Conservation (phyloP, 2,888 invertebrate genomes). For the Nycteola revayana region DNA sequence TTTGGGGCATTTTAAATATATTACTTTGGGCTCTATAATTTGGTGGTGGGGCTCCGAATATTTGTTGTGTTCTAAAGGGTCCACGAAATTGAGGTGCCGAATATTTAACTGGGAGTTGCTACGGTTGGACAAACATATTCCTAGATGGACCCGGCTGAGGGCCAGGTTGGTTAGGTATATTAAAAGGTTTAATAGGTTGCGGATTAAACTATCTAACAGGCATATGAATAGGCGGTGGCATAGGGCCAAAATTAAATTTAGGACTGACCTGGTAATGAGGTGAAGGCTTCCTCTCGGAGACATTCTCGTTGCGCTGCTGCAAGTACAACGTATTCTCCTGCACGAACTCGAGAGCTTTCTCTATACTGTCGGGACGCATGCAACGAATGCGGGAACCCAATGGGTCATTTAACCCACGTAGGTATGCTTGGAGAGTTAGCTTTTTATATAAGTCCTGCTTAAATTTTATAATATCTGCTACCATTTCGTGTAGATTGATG, state of each 20-base stretch:
- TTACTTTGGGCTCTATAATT: conserved; percentile 14
- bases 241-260: too few species aligned
- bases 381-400: conserved; percentile 31
- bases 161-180: conserved; percentile 1
- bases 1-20: conserved; percentile 7
- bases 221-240: too few species aligned
- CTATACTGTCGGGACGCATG: conserved; percentile 28
- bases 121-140: not conserved
- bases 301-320: conserved; percentile 15
- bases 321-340: conserved; percentile 28
- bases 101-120: not conserved
- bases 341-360: conserved; percentile 28
- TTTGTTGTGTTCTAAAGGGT: conserved; percentile 20
- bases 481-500: conserved; percentile 20
- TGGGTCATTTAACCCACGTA: conserved; percentile 25
- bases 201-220: too few species aligned
- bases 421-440: conserved; percentile 23
- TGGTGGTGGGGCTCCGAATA: conserved; percentile 16
- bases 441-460: conserved; percentile 25
- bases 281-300: not conserved
- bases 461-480: conserved; percentile 16
- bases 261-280: not conserved
- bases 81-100: conserved; percentile 2
- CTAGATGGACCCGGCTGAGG: not conserved
- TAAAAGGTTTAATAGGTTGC: not conserved